Evolutionary conservation across 92 coral and sea anemone genomes (phyloP), one percentile per base, ranked within the genome.

Genomic region (Umimayanthus chanpuru): DNA sequence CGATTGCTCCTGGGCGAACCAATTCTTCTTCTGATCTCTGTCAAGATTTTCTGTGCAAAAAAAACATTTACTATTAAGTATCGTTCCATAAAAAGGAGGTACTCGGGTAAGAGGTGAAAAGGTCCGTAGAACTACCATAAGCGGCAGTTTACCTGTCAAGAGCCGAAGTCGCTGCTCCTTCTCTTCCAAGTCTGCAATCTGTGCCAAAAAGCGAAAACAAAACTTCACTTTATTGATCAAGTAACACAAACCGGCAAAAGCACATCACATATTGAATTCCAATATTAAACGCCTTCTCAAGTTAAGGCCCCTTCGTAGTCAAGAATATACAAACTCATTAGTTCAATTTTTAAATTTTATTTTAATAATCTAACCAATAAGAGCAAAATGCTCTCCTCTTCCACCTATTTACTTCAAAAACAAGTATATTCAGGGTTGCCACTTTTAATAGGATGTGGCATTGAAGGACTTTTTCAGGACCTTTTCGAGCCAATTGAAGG

Each of bases 181-280:
- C 91, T 95, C 99, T 73, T 96, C 96, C 58, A 96, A 94, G 86
- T 96, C 98, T 36, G 94, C 90, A 64, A 96, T 96, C 99, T 96
- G 85, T n/a, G 30, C 36, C 58, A 67, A 78, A 29, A 6, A 68
- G 65, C 80, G 28, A 61, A 30, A 75, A 44, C 5, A 77, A 26
- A 77, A 77, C 50, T 2, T 3, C 36, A 23, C 12, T 47, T 44
- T 77, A 20, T 20, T 20, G 21, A 20, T 8, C 26, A 8, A 18
- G 9, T 23, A 18, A 61, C n/a, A 20, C 9, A 3, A 61, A 1
- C 68, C 36, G 36, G 44, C n/a, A 41, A 6, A 41, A 41, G 44
- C 5, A 41, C 5, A 4, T 41, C 44, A 4, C 7, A 41, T 41
- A 6, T 41, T 41, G 44, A 41, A 4, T 41, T 41, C 44, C 3